Base-by-base conservation (phyloP, 2,888 invertebrate species). In the Elgonia sp. region DNA sequence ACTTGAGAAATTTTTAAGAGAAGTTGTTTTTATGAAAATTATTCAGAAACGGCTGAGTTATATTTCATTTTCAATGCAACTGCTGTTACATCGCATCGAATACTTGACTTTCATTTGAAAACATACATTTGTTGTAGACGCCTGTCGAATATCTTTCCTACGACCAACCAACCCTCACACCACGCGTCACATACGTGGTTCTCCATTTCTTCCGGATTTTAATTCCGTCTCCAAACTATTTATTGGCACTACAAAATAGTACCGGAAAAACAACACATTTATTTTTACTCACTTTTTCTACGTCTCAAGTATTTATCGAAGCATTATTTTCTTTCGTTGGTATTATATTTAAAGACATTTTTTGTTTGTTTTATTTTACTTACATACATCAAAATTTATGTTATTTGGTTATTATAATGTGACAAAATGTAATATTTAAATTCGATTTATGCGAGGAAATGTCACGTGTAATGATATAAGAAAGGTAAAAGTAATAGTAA, bases 161-260 rank as follows among this genome's bases (percentile, higher is more conserved):
- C 62, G 62, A 10, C 20, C 63, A 7, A 40, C 18, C 39, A n/a
- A n/a, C 63, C 39, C 63, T 65, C 39, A 16, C 69, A 21, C 9
- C 16, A 69, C 50, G 9, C 46, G 20, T 20, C 20, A 42, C 37
- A 9, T 42, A 21, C 37, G n/a, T 39, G n/a, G 39, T n/a, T 20
- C 40, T 18, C 40, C 14, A 20, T 20, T 63, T 29, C 57, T 75
- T 76, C 75, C 63, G 75, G 42, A 50, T 50, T 63, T 63, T 62
- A 76, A 76, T 76, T 63, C 50, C 39, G 46, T 63, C 46, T 40
- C 46, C 7, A 62, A 75, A 63, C 9, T 63, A 76, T 63, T 63
- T 76, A 62, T 50, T 76, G 21, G 42, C 55, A 46, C 7, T 37
- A 50, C 18, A 50, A 63, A 76, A 62, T 76, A 62, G 50, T 29